Base-by-base conservation (phyloP, 2,888 invertebrate genomes). In the Morinoia aosen region DNA sequence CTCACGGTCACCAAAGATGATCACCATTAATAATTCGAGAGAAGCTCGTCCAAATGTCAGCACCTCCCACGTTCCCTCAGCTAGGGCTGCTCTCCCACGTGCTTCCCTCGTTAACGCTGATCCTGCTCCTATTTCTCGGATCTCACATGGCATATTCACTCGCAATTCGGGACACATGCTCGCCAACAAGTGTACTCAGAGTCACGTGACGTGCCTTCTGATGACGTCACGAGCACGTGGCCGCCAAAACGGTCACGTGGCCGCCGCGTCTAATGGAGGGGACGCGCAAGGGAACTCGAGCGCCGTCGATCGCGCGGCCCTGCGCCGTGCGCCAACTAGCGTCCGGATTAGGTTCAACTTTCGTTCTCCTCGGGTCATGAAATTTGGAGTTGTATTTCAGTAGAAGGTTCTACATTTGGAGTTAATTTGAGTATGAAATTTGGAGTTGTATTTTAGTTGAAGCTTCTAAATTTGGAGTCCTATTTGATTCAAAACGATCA, bases 111-210 rank as follows among this genome's bases (percentile, higher is more conserved):
- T 40, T 90, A 48, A 11, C 33, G 90, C 90, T 48, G 76, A 90
- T 90, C 40, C 48, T 16, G 39, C 40, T 90, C 90, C 39, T 48
- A 90, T 90, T 39, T 90, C 90, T 39, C 90, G 39, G 12, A 90
- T 90, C 90, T 90, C 90, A 40, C 90, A 90, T 90, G 90, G 48
- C 90, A 48, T 90, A 90, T 90, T 90, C 90, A 39, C 90, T 90
- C 90, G 90, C 90, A 10, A 90, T 90, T 90, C 90, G 19, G 90
- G 90, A 90, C 93, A 93, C 93, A 57, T 93, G 93, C 93, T 93
- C 93, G 93, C 93, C 93, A 93, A 93, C 93, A 93, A 93, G 93
- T 93, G 93, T 93, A 93, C 93, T 93, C 93, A 57, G 56, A 57
- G 93, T 11, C 93, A 93, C 93, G 93, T 93, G 93, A 93, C 93